Percentiles rank a stretch among this genome's conserved stretches.
Conservation (phyloP, 2,888 invertebrate genomes). For the Ornithoptera priamus region DNA sequence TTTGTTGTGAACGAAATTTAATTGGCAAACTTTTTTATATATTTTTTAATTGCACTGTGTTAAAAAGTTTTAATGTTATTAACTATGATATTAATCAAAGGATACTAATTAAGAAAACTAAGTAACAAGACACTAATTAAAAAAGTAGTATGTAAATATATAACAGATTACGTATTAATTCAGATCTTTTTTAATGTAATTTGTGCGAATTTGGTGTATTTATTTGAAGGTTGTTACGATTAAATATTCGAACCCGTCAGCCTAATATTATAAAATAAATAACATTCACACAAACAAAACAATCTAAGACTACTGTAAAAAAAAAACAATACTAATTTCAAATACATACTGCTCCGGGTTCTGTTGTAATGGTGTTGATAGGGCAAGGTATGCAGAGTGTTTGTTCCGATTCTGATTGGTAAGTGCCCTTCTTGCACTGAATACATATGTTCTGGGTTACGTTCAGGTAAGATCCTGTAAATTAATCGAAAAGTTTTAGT, state of each 20-base stretch:
- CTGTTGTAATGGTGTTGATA: constrained; percentile 93
- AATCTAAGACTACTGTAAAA: too few species aligned
- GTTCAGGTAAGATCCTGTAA: constrained; percentile 89
- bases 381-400: constrained; percentile 92
- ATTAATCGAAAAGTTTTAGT: not conserved
- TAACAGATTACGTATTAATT: too few species aligned
- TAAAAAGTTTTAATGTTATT: not conserved
- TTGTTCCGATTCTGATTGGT: constrained; percentile 94
- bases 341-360: constrained; percentile 86
- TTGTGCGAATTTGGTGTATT: too few species aligned
- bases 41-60: not conserved
- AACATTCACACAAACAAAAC: too few species aligned
- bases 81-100: not conserved
- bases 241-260: too few species aligned
- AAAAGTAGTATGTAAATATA: too few species aligned
- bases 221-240: too few species aligned
- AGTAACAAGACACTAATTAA: too few species aligned
- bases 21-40: constrained; percentile 8
- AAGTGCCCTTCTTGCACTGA: constrained; percentile 93
- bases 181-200: too few species aligned
- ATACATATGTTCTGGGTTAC: constrained; percentile 91
- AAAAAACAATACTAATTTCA: too few species aligned
- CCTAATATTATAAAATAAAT: too few species aligned
- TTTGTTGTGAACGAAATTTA: constrained; percentile 16
- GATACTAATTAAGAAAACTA: not conserved